phyloP scores from a whole-genome alignment of 2,888 invertebrate genomes.

The Deroplatys truncata region DNA sequence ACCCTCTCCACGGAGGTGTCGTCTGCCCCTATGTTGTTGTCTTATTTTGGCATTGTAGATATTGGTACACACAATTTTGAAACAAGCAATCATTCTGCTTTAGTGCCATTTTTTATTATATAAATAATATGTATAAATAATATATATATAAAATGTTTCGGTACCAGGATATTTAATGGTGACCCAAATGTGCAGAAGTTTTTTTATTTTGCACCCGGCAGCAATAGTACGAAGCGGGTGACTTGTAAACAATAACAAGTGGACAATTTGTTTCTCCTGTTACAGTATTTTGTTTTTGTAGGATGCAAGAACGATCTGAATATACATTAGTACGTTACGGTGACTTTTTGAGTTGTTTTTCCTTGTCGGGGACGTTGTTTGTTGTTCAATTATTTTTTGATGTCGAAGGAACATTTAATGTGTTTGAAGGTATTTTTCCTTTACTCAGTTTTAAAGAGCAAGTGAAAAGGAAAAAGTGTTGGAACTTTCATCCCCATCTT shows the following conservation, averaged over 20 bases:
- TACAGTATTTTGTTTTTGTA: background rate
- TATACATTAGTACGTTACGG: background rate
- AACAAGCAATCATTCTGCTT: constrained; percentile 11
- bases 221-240: background rate
- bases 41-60: background rate
- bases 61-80: background rate
- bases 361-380: background rate
- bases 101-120: constrained; percentile 10
- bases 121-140: background rate
- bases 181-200: background rate
- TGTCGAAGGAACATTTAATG: background rate
- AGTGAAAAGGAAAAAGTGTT: constrained; percentile 3
- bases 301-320: constrained; percentile 18
- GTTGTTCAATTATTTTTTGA: background rate
- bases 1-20: background rate
- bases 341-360: background rate
- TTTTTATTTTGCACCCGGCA: constrained; percentile 18
- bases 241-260: background rate
- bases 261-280: background rate
- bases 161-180: constrained; percentile 6
- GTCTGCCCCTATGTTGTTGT: background rate
- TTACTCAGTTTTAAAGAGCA: constrained; percentile 6
- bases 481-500: background rate
- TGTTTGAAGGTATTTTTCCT: background rate
- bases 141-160: background rate